A percentile compares a stretch with the other conserved stretches of the same genome.
Evolutionary conservation across 2,888 invertebrate genomes (phyloP).

Genomic region (Mythimna ferrago): DNA sequence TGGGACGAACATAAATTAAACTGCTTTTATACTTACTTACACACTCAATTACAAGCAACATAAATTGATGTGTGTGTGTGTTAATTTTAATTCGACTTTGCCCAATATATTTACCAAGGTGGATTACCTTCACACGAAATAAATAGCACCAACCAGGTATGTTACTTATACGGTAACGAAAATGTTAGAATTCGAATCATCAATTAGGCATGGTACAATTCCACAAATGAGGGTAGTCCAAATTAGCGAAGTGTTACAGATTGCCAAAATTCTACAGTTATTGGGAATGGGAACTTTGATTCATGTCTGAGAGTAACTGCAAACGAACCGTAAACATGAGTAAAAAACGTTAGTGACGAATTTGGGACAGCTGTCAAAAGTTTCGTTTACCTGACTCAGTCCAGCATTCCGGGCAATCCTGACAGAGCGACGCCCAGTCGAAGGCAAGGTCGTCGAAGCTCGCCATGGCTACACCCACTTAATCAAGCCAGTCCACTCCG

Average conservation of each 20-base stretch:
- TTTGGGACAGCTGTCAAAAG: conserved; percentile 39
- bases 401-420: conserved; percentile 92
- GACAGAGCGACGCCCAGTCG: conserved; percentile 92
- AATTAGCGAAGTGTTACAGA: conserved; percentile 35
- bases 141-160: conserved; percentile 20
- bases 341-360: conserved; percentile 39
- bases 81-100: conserved; percentile 40
- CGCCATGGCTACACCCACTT: conserved; percentile 89
- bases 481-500: conserved; percentile 75
- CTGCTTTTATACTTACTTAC: conserved; percentile 8
- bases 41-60: conserved; percentile 30
- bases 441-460: conserved; percentile 92
- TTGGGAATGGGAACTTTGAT: conserved; percentile 7
- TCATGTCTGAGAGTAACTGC: conserved; percentile 23
- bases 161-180: conserved; percentile 16
- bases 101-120: conserved; percentile 43
- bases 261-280: conserved; percentile 24
- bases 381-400: conserved; percentile 91
- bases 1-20: conserved; percentile 46
- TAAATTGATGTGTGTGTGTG: conserved; percentile 18
- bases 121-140: conserved; percentile 37
- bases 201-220: conserved; percentile 24
- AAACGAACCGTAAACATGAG: conserved; percentile 43
- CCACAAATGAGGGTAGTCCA: conserved; percentile 42
- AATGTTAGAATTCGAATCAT: conserved; percentile 7